Evolutionary conservation across 2,797 vertebrate species (phyloP).

Genomic region (Mergus octosetaceus): DNA sequence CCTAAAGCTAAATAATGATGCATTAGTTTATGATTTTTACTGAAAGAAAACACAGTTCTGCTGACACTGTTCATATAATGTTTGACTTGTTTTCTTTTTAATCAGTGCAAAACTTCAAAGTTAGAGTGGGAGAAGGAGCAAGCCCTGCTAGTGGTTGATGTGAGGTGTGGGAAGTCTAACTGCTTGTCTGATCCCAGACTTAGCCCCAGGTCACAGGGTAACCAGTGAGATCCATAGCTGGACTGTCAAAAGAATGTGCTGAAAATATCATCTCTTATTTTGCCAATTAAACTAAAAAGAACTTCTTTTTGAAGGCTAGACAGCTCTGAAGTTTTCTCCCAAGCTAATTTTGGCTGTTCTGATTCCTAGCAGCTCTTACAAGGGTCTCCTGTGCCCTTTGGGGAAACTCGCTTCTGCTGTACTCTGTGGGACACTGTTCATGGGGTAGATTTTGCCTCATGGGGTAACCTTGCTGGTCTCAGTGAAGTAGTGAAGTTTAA

Average conservation of each 20-base stretch:
- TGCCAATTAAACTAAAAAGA: neutral
- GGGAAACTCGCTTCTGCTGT: neutral
- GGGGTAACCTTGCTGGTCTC: neutral
- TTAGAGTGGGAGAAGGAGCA: neutral
- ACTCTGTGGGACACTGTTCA: neutral
- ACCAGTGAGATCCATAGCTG: neutral
- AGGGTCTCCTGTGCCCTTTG: neutral
- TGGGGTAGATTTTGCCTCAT: neutral
- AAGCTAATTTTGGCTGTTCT: neutral
- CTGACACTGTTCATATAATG: neutral
- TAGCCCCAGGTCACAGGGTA: neutral
- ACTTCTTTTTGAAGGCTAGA: neutral
- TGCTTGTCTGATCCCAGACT: neutral
- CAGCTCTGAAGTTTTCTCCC: neutral
- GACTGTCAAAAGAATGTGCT: neutral
- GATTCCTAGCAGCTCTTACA: neutral
- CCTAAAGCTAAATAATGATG: neutral
- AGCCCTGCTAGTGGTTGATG: neutral
- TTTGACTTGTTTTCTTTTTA: neutral
- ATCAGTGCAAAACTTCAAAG: neutral
- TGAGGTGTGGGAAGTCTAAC: neutral
- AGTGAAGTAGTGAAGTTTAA: neutral
- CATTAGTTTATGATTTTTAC: neutral
- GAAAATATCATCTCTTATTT: neutral
- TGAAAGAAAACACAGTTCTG: neutral